A percentile compares a stretch with the other conserved stretches of the same genome.
Conservation (phyloP, 2,888 invertebrate genomes). For the Brachypalpus laphriformis region DNA sequence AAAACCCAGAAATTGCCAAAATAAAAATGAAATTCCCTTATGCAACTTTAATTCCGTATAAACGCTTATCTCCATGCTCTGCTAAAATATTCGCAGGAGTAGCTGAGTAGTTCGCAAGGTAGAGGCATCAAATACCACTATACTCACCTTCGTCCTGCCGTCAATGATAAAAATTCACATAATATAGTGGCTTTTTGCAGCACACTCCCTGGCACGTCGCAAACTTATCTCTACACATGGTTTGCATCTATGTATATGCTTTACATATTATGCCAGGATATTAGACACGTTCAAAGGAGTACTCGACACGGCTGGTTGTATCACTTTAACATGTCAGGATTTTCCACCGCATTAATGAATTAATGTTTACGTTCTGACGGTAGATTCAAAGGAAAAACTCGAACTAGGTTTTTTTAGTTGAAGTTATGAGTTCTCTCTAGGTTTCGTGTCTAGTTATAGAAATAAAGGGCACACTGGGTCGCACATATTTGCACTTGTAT, state of each 20-base stretch:
- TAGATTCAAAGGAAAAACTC: not conserved
- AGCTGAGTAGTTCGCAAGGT: not conserved
- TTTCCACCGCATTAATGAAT: constrained; percentile 6
- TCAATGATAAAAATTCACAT: constrained; percentile 35
- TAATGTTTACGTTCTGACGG: not conserved
- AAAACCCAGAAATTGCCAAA: not conserved
- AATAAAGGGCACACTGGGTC: too few species aligned
- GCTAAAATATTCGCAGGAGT: not conserved
- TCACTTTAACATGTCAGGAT: constrained; percentile 10
- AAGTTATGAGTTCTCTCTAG: not conserved
- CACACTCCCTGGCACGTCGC: constrained; percentile 40
- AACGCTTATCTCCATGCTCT: constrained; percentile 10
- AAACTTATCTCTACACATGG: not conserved
- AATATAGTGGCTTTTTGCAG: constrained; percentile 50
- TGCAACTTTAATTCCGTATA: constrained; percentile 17
- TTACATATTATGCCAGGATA: constrained; percentile 27
- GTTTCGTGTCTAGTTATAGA: too few species aligned
- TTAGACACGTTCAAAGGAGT: constrained; percentile 37
- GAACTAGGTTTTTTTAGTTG: not conserved
- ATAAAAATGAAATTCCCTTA: not conserved
- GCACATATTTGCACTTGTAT: too few species aligned
- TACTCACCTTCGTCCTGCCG: not conserved
- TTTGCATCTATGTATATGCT: constrained; percentile 19
- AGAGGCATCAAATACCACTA: not conserved
- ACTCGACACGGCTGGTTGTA: not conserved